Evolutionary conservation across 2,888 invertebrate species (phyloP).

Genomic region (Atrina japonica): DNA sequence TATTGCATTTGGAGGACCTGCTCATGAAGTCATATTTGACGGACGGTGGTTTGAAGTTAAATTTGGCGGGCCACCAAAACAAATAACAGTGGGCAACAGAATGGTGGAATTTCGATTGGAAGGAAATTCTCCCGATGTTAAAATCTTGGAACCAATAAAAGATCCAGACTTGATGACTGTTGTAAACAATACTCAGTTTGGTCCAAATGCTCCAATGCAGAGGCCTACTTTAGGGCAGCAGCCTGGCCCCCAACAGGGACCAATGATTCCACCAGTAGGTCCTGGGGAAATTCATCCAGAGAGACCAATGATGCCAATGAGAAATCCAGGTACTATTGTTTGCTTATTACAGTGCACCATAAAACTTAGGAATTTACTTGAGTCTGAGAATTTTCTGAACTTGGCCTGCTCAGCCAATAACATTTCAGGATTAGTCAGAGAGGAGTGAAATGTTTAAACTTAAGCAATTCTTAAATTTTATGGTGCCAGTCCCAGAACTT

Average conservation of each 20-base stretch:
- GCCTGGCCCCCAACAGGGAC: conserved; percentile 32
- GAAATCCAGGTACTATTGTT: conserved; percentile 17
- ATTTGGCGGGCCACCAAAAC: conserved; percentile 93
- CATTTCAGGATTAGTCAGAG: too few relatives aligned
- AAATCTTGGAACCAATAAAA: conserved; percentile 83
- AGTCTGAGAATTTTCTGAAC: too few relatives aligned
- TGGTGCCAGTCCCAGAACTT: too few relatives aligned
- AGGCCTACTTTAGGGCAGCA: conserved; percentile 8
- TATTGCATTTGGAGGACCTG: conserved; percentile 79
- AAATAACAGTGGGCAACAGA: conserved; percentile 89
- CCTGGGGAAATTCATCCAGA: conserved; percentile 20
- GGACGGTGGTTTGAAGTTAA: conserved; percentile 87
- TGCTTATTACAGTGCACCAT: background rate
- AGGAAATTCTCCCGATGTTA: conserved; percentile 96
- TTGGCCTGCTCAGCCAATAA: too few relatives aligned
- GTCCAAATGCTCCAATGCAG: conserved; percentile 20
- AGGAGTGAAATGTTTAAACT: too few relatives aligned
- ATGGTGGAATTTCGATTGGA: conserved; percentile 88
- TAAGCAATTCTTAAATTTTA: too few relatives aligned
- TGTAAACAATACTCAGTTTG: conserved; percentile 27
- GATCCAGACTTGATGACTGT: conserved; percentile 22
- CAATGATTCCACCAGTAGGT: conserved; percentile 26
- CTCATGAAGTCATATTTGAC: conserved; percentile 79
- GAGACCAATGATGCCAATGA: conserved; percentile 22
- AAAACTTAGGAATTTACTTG: too few relatives aligned